Evolutionary conservation across 2,113 vertebrate genomes (phyloP).

Genomic region (Pyxicephalus adspersus): DNA sequence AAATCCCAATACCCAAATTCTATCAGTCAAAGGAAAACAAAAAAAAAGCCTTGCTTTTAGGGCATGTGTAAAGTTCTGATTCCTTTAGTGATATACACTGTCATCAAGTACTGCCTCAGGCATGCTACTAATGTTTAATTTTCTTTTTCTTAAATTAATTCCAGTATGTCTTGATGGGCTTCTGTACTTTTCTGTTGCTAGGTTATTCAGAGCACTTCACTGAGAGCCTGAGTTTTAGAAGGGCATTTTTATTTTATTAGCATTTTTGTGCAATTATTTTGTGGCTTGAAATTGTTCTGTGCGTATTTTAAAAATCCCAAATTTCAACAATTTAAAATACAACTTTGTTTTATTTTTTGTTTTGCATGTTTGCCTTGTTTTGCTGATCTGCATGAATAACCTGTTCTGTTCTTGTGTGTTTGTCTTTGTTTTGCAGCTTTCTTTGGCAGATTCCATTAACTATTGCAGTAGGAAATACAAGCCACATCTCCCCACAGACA

Average conservation of each 20-base stretch:
- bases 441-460: conserved; percentile 96
- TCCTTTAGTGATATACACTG: background rate
- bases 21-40: conserved; percentile 48
- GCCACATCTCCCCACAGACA: conserved; percentile 81
- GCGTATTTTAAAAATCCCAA: conserved; percentile 61
- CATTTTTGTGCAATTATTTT: conserved; percentile 51
- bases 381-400: conserved; percentile 67
- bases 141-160: conserved; percentile 49
- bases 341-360: conserved; percentile 63
- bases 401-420: conserved; percentile 70
- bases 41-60: conserved; percentile 24
- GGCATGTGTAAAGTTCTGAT: conserved; percentile 40
- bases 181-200: conserved; percentile 53
- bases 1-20: conserved; percentile 26
- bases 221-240: conserved; percentile 57
- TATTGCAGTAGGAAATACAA: conserved; percentile 89
- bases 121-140: conserved; percentile 43
- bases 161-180: conserved; percentile 57
- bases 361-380: conserved; percentile 68
- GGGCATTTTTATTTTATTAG: conserved; percentile 26
- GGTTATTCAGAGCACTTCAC: conserved; percentile 36
- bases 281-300: conserved; percentile 60
- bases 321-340: background rate
- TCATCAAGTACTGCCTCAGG: conserved; percentile 50
- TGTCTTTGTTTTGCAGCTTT: conserved; percentile 82